Conservation (phyloP, 2,888 invertebrate genomes). For the Euplagia quadripunctaria region DNA sequence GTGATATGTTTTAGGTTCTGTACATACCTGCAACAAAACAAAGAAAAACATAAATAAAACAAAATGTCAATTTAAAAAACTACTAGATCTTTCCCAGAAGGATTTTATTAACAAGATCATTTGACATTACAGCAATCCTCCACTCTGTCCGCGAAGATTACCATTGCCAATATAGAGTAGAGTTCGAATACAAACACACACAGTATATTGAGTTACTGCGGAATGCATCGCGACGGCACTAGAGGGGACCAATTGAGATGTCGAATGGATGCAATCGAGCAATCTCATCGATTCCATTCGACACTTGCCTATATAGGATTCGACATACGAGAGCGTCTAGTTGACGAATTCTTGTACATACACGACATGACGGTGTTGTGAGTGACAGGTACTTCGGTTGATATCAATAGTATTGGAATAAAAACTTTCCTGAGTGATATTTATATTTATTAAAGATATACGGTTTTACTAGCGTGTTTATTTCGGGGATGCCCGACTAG, state of each 20-base stretch:
- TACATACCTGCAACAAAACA: slow-evolving; percentile 10
- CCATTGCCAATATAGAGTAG: slow-evolving; percentile 56
- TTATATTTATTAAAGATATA: too few species aligned
- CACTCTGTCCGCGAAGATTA: slow-evolving; percentile 33
- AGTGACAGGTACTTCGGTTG: too few species aligned
- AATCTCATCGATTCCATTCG: slow-evolving; percentile 45
- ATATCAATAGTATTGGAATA: too few species aligned
- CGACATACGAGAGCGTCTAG: background rate
- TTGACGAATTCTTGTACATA: background rate
- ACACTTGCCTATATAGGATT: slow-evolving; percentile 21
- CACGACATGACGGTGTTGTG: too few species aligned
- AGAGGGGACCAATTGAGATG: slow-evolving; percentile 63
- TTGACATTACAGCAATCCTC: slow-evolving; percentile 28
- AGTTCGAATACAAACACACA: slow-evolving; percentile 69
- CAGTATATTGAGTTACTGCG: slow-evolving; percentile 67
- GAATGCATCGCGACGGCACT: slow-evolving; percentile 48
- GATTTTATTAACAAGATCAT: slow-evolving; percentile 3
- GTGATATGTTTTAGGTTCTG: background rate
- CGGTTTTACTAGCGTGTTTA: too few species aligned
- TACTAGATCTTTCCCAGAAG: background rate
- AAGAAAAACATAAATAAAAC: background rate
- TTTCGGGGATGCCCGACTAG: too few species aligned
- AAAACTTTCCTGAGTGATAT: too few species aligned
- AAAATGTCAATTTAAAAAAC: background rate
- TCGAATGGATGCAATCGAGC: slow-evolving; percentile 71